Base-by-base conservation (phyloP, 2,797 vertebrate species). In the Momotus momota region DNA sequence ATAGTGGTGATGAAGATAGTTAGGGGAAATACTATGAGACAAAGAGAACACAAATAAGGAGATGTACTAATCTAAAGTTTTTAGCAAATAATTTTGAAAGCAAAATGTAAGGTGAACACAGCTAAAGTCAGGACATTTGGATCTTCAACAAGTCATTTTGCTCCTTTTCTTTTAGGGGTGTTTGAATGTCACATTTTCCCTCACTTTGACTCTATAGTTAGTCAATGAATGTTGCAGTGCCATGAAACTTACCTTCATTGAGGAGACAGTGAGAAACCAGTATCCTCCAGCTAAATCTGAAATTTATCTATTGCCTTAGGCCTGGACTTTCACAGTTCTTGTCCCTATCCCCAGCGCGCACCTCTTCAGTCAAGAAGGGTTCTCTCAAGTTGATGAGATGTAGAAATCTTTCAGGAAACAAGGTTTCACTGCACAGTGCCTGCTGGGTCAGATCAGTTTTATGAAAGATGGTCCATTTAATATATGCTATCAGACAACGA, bases 111-210 rank as follows among this genome's bases (percentile, higher is more conserved):
- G 1, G 4, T 22, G 14, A 12, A 58, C 9, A 14, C 73, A 23
- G 6, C 27, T 57, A 70, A 70, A 45, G 72, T 1, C 5, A 43
- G 13, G 15, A 35, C 2, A 31, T 75, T 33, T 5, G 1, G 0
- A 9, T 64, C 35, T n/a, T 61, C 15, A 72, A 52, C 67, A 86
- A 38, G 1, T 25, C 11, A 31, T 3, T 61, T 75, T 49, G 7
- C 2, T 48, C 40, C 43, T 72, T 95, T 89, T 80, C 7, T 54
- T 67, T 33, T 48, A 17, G 10, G 8, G 6, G 7, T 46, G 5
- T 60, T 71, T 57, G 15, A 64, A 57, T 21, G 17, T 27, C 16
- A 35, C 12, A 43, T 90, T 82, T 79, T 4, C 10, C 41, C 11
- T 21, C 17, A 43, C 3, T 74, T 64, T 49, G 15, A 12, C 15